Evolutionary conservation across 2,113 vertebrate genomes (phyloP).

Genomic region (Passer montanus): DNA sequence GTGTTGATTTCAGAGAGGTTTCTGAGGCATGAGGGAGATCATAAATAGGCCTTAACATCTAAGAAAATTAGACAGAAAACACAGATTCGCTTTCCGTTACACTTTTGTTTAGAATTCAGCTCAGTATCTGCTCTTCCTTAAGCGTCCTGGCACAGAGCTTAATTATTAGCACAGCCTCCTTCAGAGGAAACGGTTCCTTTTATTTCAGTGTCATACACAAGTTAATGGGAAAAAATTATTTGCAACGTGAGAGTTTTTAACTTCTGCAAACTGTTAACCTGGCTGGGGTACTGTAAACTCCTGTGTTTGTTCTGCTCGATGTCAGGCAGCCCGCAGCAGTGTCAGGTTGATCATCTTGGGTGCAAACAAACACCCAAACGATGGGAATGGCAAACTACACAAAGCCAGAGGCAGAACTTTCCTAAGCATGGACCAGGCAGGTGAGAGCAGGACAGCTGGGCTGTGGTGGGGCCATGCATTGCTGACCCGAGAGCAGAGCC

Average conservation of each 20-base stretch:
- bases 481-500: background rate
- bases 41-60: slow-evolving; percentile 69
- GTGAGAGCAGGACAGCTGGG: background rate
- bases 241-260: background rate
- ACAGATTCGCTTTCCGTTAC: slow-evolving; percentile 1
- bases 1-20: slow-evolving; percentile 67
- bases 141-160: background rate
- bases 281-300: background rate
- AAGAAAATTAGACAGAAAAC: slow-evolving; percentile 59
- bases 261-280: background rate
- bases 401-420: background rate
- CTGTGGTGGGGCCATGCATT: background rate
- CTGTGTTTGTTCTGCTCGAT: background rate
- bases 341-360: background rate
- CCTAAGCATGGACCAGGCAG: background rate
- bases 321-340: background rate
- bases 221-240: background rate
- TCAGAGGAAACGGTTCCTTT: background rate
- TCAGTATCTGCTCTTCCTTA: slow-evolving; percentile 42
- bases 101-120: slow-evolving; percentile 50
- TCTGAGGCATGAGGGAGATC: slow-evolving; percentile 61
- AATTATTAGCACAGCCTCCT: background rate
- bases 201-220: background rate
- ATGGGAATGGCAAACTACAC: background rate
- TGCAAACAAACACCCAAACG: background rate